Evolutionary conservation across 1,140 invertebrate genomes (phyloP).

Genomic region (Odontomachus brunneus): DNA sequence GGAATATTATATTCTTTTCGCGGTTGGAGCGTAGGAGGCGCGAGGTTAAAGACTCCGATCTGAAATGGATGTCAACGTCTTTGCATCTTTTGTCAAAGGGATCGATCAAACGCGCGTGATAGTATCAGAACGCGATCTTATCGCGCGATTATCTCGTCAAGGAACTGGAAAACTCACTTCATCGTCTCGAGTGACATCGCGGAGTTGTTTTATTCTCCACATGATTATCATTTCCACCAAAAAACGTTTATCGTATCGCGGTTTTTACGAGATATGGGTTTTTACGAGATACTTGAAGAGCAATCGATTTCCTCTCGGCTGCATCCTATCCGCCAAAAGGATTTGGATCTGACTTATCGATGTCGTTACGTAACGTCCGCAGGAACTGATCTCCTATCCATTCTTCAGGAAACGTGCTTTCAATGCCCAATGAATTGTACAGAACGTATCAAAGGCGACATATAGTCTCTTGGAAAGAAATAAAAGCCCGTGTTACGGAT

Average conservation of each 20-base stretch:
- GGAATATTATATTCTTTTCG: slow-evolving; percentile 4
- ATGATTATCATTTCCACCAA: not conserved
- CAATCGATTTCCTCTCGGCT: slow-evolving; percentile 27
- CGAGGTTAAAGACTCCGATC: not conserved
- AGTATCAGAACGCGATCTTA: too few relatives aligned
- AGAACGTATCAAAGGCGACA: not conserved
- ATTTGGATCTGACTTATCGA: slow-evolving; percentile 44
- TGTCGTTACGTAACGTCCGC: slow-evolving; percentile 50
- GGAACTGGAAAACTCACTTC: not conserved
- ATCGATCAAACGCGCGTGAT: not conserved
- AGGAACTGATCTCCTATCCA: slow-evolving; percentile 12
- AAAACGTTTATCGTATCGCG: not conserved
- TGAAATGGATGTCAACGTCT: not conserved
- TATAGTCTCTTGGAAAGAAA: not conserved
- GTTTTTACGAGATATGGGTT: slow-evolving; percentile 15
- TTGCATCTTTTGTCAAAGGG: not conserved
- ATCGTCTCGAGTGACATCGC: not conserved
- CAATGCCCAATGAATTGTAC: slow-evolving; percentile 17
- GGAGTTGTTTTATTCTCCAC: not conserved
- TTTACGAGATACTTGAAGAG: slow-evolving; percentile 17
- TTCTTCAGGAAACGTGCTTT: slow-evolving; percentile 38
- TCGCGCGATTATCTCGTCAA: too few relatives aligned
- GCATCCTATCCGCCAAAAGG: not conserved
- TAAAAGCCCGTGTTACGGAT: too few relatives aligned
- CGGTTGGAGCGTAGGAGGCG: not conserved